Base-by-base conservation (phyloP, 2,888 invertebrate genomes). In the Brassicogethes aeneus region DNA sequence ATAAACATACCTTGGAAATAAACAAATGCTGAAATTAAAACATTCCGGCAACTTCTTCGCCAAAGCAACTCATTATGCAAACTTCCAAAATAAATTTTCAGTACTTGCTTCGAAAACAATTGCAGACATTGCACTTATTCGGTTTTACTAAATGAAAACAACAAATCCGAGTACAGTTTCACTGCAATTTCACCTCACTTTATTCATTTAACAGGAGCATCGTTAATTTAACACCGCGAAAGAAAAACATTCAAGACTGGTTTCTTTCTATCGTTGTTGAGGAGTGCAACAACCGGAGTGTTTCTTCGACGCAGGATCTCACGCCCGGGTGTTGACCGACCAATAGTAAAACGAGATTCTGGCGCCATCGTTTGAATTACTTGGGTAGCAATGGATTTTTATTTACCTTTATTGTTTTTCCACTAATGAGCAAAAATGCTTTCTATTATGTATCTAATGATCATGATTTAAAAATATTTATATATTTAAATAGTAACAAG, bases 271-370 rank as follows among this genome's bases (percentile, higher is more conserved):
- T 37, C 38, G 33, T n/a, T n/a, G 34, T 38, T 42, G 47, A 41
- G 47, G 54, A 57, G 60, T 56, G 58, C 60, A 60, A 59, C 58
- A 60, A 60, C 58, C 60, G 53, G 53, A 57, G 53, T 51, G 50
- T 46, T 42, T 41, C 44, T 52, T 37, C 47, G 43, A 54, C 55
- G 57, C 56, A 52, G 50, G 55, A 51, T 47, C 47, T 52, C 50
- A 51, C 49, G 48, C 50, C 52, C 52, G 43, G 46, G 40, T 34
- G 34, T 31, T 3, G 13, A n/a, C 23, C 10, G 23, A 2, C 40
- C 43, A 43, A 40, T 40, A 30, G 12, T 3, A 30, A 10, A n/a
- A 8, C 13, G 14, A 2, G 8, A 13, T 16, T 40, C 13, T 29
- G 35, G 43, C 43, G 43, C 5, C 16, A 33, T 14, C 10, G 8